Evolutionary conservation across 2,888 invertebrate species (phyloP).

Genomic region (Euzophera pinguis): DNA sequence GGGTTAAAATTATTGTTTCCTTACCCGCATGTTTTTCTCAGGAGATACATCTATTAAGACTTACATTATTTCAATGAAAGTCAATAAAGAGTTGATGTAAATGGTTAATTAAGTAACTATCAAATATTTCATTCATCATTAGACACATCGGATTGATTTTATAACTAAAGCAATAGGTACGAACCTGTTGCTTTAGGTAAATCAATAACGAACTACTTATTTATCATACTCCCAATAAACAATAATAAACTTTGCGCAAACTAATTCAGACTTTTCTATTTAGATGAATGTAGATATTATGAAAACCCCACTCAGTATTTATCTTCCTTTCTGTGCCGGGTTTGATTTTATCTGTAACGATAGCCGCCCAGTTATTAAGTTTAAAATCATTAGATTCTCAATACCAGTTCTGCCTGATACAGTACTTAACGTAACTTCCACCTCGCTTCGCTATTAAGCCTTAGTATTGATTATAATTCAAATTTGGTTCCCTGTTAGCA

Average conservation of each 20-base stretch:
- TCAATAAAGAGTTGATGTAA: background rate
- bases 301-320: conserved; percentile 17
- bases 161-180: no score
- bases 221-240: no score
- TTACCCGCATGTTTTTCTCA: conserved; percentile 54
- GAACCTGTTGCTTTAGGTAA: no score
- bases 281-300: conserved; percentile 1
- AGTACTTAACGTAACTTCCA: conserved; percentile 1
- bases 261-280: background rate
- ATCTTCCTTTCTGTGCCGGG: conserved; percentile 33
- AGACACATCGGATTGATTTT: no score
- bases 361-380: conserved; percentile 31
- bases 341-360: conserved; percentile 34
- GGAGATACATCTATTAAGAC: background rate
- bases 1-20: conserved; percentile 64
- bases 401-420: conserved; percentile 20
- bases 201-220: no score
- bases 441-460: background rate
- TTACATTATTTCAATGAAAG: background rate
- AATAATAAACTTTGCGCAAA: background rate
- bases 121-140: no score
- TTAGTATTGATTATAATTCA: background rate
- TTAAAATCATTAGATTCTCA: conserved; percentile 32
- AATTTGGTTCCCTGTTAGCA: background rate
- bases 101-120: no score